Conservation (phyloP, 1,140 invertebrate species). For the Teleogryllus occipitalis region DNA sequence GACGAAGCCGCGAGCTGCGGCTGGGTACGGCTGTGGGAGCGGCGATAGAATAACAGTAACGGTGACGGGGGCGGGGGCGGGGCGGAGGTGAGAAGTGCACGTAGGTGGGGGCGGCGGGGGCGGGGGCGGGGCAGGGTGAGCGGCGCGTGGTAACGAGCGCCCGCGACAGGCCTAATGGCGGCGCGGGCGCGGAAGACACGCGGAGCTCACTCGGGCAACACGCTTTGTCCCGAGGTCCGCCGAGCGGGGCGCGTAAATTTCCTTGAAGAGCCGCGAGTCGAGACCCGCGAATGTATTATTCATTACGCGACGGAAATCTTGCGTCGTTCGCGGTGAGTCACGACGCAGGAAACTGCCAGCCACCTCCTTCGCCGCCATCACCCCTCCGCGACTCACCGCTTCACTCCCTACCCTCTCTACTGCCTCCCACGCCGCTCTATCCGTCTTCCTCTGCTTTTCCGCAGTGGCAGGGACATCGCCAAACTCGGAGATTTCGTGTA, state of each 20-base stretch:
- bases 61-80: too few species aligned
- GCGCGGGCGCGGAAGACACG: neutral
- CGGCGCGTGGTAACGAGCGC: neutral
- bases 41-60: too few species aligned
- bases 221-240: neutral
- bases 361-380: neutral
- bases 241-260: neutral
- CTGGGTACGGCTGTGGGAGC: too few species aligned
- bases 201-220: neutral
- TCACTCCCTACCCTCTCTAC: neutral
- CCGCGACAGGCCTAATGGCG: neutral
- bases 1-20: too few species aligned
- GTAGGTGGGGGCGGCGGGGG: too few species aligned
- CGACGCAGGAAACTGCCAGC: neutral
- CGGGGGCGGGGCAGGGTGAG: neutral
- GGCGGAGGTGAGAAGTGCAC: too few species aligned
- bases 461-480: neutral
- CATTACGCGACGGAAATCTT: slow-evolving; percentile 3
- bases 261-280: neutral
- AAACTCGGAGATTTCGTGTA: too few species aligned
- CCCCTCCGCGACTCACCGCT: too few species aligned
- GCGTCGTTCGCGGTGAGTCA: neutral
- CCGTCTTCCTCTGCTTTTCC: neutral
- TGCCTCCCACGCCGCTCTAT: neutral
- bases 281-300: neutral